A percentile compares a stretch with the other conserved stretches of the same genome.
These are phyloP conservation scores for Ectropis grisescens DNA, from an alignment of 1,140 invertebrate species.

Conservation along the genomic window DNA sequence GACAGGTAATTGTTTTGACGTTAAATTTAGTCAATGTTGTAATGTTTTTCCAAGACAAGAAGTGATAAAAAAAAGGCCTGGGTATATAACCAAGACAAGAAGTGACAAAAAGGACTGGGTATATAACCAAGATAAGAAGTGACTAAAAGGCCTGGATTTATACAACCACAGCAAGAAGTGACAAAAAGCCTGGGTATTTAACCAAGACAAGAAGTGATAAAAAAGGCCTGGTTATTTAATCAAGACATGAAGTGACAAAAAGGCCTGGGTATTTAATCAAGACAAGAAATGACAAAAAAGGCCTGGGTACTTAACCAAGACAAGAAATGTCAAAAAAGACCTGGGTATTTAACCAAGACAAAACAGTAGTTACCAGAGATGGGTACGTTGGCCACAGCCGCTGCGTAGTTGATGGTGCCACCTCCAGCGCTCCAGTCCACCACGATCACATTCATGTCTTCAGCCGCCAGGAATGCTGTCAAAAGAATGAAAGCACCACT, in stretches of 20 bases:
- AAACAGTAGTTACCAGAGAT: constrained; percentile 11
- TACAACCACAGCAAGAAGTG: neutral
- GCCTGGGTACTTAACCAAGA: neutral
- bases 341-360: neutral
- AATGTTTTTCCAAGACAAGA: too few species aligned
- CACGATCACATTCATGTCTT: constrained; percentile 20
- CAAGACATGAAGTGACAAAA: neutral
- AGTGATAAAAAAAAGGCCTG: too few species aligned
- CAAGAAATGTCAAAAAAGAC: neutral
- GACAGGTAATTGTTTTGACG: too few species aligned
- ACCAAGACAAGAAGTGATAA: neutral
- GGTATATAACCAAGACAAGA: neutral
- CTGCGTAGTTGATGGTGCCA: constrained; percentile 8
- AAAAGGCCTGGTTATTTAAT: neutral
- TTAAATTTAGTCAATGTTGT: too few species aligned
- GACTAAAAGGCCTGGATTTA: neutral
- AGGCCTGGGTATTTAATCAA: neutral
- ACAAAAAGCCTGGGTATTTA: neutral
- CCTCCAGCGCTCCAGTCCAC: constrained; percentile 21
- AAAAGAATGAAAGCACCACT: too few species aligned
- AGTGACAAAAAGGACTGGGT: neutral
- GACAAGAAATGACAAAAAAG: neutral
- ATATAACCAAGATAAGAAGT: neutral
- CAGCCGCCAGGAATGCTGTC: constrained; percentile 19
- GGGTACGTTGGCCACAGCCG: constrained; percentile 12